Evolutionary conservation across 2,888 invertebrate genomes (phyloP).

Genomic region (Mythimna ferrago): DNA sequence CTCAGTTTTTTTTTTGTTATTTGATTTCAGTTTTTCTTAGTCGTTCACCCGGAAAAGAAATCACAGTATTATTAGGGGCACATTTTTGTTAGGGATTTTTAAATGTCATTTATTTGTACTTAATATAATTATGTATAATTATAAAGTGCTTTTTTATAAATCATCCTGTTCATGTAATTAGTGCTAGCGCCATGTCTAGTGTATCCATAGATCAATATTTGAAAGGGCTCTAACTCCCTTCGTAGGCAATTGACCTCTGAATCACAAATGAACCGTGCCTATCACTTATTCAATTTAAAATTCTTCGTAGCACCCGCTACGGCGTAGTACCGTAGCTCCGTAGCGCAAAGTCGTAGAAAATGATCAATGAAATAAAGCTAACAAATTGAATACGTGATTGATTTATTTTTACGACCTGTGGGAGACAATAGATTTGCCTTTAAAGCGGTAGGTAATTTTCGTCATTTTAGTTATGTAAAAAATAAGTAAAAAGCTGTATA

Average conservation of each 20-base stretch:
- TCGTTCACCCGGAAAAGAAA: neutral
- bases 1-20: neutral
- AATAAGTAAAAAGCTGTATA: neutral
- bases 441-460: neutral
- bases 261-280: constrained; percentile 34
- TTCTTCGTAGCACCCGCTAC: constrained; percentile 46
- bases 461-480: neutral
- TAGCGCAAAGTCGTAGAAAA: constrained; percentile 21
- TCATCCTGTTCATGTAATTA: constrained; percentile 8
- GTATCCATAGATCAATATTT: constrained; percentile 32
- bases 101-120: neutral
- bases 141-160: neutral
- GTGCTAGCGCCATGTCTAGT: neutral
- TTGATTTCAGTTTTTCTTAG: neutral
- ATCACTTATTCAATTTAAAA: constrained; percentile 51
- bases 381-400: constrained; percentile 36
- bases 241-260: constrained; percentile 34
- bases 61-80: neutral
- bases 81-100: neutral
- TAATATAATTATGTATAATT: neutral
- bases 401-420: constrained; percentile 18
- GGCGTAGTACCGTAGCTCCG: constrained; percentile 33
- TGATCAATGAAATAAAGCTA: constrained; percentile 17
- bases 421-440: neutral
- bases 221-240: neutral